phyloP scores from a whole-genome alignment of 2,888 invertebrate species.

The Apamea monoglypha region DNA sequence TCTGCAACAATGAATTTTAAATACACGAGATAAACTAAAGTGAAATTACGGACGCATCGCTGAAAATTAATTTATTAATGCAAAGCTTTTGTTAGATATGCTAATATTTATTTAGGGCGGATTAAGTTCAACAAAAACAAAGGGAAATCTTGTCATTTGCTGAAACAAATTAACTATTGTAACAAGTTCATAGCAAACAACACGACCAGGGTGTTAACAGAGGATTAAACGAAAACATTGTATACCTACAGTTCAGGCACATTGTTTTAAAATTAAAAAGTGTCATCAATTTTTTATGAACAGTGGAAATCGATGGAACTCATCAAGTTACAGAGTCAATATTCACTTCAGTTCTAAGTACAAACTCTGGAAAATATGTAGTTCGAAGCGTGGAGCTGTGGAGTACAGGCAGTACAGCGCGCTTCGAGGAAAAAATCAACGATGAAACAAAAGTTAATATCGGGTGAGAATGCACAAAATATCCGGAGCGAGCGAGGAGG shows the following conservation, averaged over 20 bases:
- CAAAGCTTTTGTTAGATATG: background rate
- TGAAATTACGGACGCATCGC: background rate
- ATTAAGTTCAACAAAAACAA: constrained; percentile 1
- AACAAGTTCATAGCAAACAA: background rate
- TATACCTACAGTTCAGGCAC: background rate
- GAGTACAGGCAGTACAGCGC: constrained; percentile 1
- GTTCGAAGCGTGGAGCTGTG: constrained; percentile 1
- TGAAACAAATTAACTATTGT: constrained; percentile 5
- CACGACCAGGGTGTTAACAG: background rate
- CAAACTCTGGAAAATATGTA: constrained; percentile 42
- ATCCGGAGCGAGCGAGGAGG: constrained; percentile 1
- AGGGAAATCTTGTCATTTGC: background rate
- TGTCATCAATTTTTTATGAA: background rate
- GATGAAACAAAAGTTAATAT: constrained; percentile 58
- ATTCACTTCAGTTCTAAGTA: constrained; percentile 28
- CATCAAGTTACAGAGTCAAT: constrained; percentile 37
- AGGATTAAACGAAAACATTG: background rate
- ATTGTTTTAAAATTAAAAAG: constrained; percentile 6
- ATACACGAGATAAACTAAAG: background rate
- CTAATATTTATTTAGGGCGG: background rate
- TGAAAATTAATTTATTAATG: constrained; percentile 6
- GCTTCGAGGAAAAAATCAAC: constrained; percentile 13
- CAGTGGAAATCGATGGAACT: constrained; percentile 28
- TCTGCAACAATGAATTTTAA: constrained; percentile 11
- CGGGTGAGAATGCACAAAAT: constrained; percentile 42